These are phyloP conservation scores for Ictalurus furcatus DNA, from an alignment of 2,113 vertebrate species.

Conservation along the genomic window DNA sequence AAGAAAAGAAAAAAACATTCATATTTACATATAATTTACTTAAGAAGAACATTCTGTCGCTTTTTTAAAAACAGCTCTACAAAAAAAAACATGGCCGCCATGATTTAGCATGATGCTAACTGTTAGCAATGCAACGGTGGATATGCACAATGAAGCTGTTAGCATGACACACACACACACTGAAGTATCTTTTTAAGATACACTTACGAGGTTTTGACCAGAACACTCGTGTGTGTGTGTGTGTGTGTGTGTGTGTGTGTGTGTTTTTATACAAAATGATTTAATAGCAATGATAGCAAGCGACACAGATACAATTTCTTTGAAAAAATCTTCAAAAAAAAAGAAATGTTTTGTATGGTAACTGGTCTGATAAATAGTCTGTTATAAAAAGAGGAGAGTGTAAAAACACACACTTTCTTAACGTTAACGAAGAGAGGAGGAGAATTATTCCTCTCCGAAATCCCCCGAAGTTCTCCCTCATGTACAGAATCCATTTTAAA, in stretches of 20 bases:
- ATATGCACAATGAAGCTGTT: slow-evolving; percentile 51
- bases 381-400: slow-evolving; percentile 2
- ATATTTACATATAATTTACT: slow-evolving; percentile 79
- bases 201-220: slow-evolving; percentile 55
- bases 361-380: slow-evolving; percentile 16
- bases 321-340: background rate
- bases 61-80: slow-evolving; percentile 59
- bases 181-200: slow-evolving; percentile 57
- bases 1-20: slow-evolving; percentile 63
- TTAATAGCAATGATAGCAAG: background rate
- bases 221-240: slow-evolving; percentile 42
- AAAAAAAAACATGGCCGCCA: slow-evolving; percentile 41
- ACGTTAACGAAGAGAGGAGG: background rate
- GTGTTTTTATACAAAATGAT: background rate
- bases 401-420: background rate
- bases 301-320: background rate
- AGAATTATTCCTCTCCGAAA: background rate
- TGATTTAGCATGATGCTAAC: slow-evolving; percentile 41
- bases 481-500: slow-evolving; percentile 15
- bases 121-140: slow-evolving; percentile 43
- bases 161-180: slow-evolving; percentile 18
- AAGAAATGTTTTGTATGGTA: background rate
- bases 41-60: slow-evolving; percentile 66
- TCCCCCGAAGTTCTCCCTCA: background rate
- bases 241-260: slow-evolving; percentile 28